Evolutionary conservation across 2,113 vertebrate genomes (phyloP).

Genomic region (Thalassoma bifasciatum): DNA sequence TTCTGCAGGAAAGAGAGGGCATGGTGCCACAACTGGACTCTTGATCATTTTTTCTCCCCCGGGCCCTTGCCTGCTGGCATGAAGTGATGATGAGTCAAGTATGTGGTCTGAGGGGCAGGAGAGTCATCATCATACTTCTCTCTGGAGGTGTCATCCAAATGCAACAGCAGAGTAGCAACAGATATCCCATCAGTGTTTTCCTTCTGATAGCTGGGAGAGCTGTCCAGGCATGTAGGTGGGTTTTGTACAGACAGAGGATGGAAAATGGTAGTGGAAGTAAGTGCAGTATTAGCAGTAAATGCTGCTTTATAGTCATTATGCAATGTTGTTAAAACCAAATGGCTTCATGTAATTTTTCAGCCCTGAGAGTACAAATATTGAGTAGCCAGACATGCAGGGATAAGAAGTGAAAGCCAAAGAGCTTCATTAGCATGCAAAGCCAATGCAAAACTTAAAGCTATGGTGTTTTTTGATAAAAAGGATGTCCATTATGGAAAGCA

Average conservation of each 20-base stretch:
- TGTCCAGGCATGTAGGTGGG: constrained; percentile 25
- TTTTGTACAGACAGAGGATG: constrained; percentile 32
- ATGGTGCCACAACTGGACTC: constrained; percentile 16
- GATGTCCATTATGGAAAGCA: constrained; percentile 1
- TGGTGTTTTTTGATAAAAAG: constrained; percentile 6
- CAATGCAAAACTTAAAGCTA: not conserved
- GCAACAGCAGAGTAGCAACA: constrained; percentile 1
- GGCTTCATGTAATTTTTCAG: not conserved
- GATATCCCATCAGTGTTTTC: constrained; percentile 31
- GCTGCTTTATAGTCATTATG: constrained; percentile 22
- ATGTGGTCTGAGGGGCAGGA: constrained; percentile 20
- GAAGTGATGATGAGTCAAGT: constrained; percentile 25
- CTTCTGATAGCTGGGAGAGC: constrained; percentile 27
- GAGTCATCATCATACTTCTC: constrained; percentile 10
- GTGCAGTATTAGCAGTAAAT: constrained; percentile 41
- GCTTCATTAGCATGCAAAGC: constrained; percentile 16
- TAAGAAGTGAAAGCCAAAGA: not conserved
- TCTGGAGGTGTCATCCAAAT: constrained; percentile 24
- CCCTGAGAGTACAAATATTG: not conserved
- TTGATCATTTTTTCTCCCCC: constrained; percentile 27
- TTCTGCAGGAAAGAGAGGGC: constrained; percentile 11
- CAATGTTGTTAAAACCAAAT: constrained; percentile 8
- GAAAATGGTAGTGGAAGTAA: constrained; percentile 24
- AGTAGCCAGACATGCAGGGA: constrained; percentile 12
- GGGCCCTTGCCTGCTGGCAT: constrained; percentile 20